Conservation (phyloP, 2,797 vertebrate species). For the Antennarius maculatus region DNA sequence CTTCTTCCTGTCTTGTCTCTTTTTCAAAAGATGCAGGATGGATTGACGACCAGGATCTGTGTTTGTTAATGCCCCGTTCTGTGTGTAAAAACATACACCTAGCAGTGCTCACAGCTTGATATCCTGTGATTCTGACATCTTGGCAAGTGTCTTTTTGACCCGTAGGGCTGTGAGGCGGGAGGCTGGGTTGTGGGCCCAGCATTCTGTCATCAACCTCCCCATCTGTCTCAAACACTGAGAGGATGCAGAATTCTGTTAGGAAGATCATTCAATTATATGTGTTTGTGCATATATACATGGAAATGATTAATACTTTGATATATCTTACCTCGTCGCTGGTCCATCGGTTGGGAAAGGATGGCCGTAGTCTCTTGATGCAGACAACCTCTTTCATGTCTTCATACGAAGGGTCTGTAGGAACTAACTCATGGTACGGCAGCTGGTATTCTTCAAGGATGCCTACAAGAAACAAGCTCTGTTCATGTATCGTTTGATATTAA, state of each 20-base stretch:
- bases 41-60: constrained; percentile 49
- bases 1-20: constrained; percentile 35
- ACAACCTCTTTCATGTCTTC: constrained; percentile 98
- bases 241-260: constrained; percentile 36
- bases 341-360: constrained; percentile 96
- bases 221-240: constrained; percentile 93
- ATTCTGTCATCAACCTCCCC: constrained; percentile 97
- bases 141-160: constrained; percentile 97
- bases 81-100: constrained; percentile 50
- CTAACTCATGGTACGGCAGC: constrained; percentile 92
- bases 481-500: neutral
- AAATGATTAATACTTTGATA: neutral
- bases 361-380: constrained; percentile 91
- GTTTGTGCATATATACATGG: constrained; percentile 3
- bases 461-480: constrained; percentile 53
- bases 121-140: constrained; percentile 98
- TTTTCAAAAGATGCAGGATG: constrained; percentile 32
- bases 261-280: neutral
- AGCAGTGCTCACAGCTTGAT: constrained; percentile 91
- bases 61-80: constrained; percentile 52
- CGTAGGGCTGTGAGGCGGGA: constrained; percentile 94
- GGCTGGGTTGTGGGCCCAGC: constrained; percentile 94
- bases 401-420: constrained; percentile 93
- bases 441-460: constrained; percentile 97
- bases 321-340: constrained; percentile 91